Base-by-base conservation (phyloP, 30 jellyfish, hydroid and myxozoan genomes). In the Aurelia aurita region DNA sequence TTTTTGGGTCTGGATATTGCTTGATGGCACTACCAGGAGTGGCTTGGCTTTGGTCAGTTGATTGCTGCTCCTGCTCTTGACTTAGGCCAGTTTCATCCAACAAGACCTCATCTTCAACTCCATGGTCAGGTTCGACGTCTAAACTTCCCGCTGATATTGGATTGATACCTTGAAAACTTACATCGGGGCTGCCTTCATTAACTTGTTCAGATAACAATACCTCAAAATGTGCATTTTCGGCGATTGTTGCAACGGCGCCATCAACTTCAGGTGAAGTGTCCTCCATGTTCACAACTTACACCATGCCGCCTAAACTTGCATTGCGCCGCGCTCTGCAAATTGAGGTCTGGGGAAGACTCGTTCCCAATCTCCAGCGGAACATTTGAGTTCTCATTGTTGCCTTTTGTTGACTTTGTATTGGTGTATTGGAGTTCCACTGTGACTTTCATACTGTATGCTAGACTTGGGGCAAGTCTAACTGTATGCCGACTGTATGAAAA, bases 221-320 rank as follows among this genome's bases (percentile, higher is more conserved):
- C 12, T 67, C 85, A 55, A 81, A 81, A 44, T 81, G 55, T 7
- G 70, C 91, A 55, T 81, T 81, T 29, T 65, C 91, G 15, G 67
- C 70, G 7, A 81, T 81, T 9, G 91, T 81, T 81, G 91, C 91
- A 76, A 81, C 91, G 69, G 91, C 91, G 70, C 70, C 91, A 34
- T 68, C 91, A 4, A 81, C 91, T 81, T 81, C 85, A 53, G 70
- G 85, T 20, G 80, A 16, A 84, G 78, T 53, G 79, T 65, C 70
- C 83, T 81, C 91, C 91, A 81, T 81, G 91, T 81, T 81, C 62
- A 74, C 84, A 39, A 39, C 91, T 77, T 54, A 34, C 51, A 39
- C 22, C 61, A 21, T 15, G 61, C 45, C 20, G 27, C 58, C 32
- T 68, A 21, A 13, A 64, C 23, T 32, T 43, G 39, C 44, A 3